Conservation (phyloP, 2,797 vertebrate genomes). For the Microctenopoma steveboyesi region DNA sequence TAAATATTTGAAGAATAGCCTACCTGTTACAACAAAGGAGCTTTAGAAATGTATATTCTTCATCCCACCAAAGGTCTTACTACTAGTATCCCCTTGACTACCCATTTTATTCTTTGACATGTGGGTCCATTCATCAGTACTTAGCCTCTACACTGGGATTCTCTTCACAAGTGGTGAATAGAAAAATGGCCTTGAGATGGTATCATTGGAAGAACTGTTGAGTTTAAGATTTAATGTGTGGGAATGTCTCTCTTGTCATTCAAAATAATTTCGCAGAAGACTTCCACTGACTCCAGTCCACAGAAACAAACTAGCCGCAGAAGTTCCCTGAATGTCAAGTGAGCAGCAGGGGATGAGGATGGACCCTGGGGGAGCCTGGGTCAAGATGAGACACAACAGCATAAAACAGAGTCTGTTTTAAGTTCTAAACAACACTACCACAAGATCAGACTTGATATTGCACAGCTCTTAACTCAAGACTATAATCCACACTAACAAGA, state of each 20-base stretch:
- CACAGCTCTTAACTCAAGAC: conserved; percentile 8
- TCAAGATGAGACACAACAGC: conserved; percentile 16
- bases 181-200: conserved; percentile 21
- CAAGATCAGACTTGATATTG: conserved; percentile 24
- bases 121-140: conserved; percentile 41
- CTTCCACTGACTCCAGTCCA: conserved; percentile 36
- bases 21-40: neutral
- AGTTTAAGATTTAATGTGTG: conserved; percentile 44
- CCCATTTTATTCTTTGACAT: conserved; percentile 18
- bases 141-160: conserved; percentile 28
- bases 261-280: conserved; percentile 26
- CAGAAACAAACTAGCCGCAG: conserved; percentile 64
- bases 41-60: neutral
- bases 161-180: conserved; percentile 28
- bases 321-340: conserved; percentile 67
- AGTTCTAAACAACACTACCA: conserved; percentile 15
- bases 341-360: conserved; percentile 50
- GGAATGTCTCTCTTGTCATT: conserved; percentile 15
- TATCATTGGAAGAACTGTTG: conserved; percentile 58
- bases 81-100: neutral
- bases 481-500: conserved; percentile 28
- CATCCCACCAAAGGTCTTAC: too few species aligned
- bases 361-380: conserved; percentile 36
- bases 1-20: neutral
- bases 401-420: conserved; percentile 20